Conservation (phyloP, 2,888 invertebrate species). For the Synergus itoensis region DNA sequence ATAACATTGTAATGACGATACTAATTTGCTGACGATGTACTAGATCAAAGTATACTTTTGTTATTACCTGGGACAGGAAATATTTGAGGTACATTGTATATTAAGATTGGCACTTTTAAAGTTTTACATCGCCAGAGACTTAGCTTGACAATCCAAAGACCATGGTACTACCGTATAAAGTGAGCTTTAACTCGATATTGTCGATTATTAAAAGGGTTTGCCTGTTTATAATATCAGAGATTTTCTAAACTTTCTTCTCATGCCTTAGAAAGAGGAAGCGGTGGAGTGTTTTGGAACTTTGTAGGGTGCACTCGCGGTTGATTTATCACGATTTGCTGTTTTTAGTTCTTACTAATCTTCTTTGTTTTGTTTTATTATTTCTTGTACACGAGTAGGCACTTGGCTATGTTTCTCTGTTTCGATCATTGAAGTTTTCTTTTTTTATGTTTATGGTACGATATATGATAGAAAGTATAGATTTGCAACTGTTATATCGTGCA, state of each 20-base stretch:
- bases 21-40: slow-evolving; percentile 5
- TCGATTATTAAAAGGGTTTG: slow-evolving; percentile 43
- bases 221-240: neutral
- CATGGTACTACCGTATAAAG: slow-evolving; percentile 5
- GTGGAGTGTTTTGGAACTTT: slow-evolving; percentile 33
- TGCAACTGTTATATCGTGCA: slow-evolving; percentile 46
- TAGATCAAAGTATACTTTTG: slow-evolving; percentile 6
- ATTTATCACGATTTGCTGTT: slow-evolving; percentile 21
- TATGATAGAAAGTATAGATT: slow-evolving; percentile 44
- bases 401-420: slow-evolving; percentile 72
- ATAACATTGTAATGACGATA: neutral
- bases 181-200: slow-evolving; percentile 37
- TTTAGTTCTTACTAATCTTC: slow-evolving; percentile 48
- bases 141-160: slow-evolving; percentile 16
- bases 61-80: neutral
- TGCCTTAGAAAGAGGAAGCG: slow-evolving; percentile 12
- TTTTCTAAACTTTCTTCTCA: slow-evolving; percentile 39
- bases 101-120: slow-evolving; percentile 29
- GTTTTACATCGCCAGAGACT: slow-evolving; percentile 7
- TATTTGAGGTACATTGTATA: slow-evolving; percentile 9
- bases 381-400: slow-evolving; percentile 73
- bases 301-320: neutral
- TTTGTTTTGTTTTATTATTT: slow-evolving; percentile 52
- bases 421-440: slow-evolving; percentile 50
- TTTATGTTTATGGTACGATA: slow-evolving; percentile 46